These are phyloP conservation scores for Hephaestus fuliginosus DNA, from an alignment of 2,797 vertebrate species.

Conservation along the genomic window DNA sequence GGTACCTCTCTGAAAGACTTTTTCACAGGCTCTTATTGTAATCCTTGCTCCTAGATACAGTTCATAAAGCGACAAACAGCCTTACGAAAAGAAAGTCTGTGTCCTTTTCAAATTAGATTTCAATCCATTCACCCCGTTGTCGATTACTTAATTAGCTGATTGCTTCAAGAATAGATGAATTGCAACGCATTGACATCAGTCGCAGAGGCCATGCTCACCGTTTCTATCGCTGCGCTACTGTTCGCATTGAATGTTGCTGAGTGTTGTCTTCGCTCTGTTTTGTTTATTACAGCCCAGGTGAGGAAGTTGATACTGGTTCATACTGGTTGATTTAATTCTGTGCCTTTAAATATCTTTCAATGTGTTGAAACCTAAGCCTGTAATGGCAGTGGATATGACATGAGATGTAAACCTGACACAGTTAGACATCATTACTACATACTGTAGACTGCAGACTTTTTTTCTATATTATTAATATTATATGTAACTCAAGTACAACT, in stretches of 20 bases:
- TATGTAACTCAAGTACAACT: not conserved
- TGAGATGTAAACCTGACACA: too few relatives aligned
- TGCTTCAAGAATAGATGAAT: conserved; percentile 39
- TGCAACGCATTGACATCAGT: conserved; percentile 3
- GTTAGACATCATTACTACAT: not conserved
- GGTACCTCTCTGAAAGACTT: conserved; percentile 67
- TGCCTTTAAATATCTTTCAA: too few relatives aligned
- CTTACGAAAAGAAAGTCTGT: conserved; percentile 10
- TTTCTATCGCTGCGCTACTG: not conserved
- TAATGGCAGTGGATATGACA: too few relatives aligned
- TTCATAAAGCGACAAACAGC: conserved; percentile 61
- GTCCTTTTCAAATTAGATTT: conserved; percentile 54
- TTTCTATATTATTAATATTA: not conserved
- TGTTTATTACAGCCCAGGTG: conserved; percentile 7
- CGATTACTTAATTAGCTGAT: conserved; percentile 49
- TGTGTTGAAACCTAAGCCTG: too few relatives aligned
- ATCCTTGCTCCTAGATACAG: conserved; percentile 54
- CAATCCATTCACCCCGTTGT: conserved; percentile 43
- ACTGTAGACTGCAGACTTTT: not conserved
- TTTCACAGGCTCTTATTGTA: conserved; percentile 54
- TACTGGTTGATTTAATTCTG: not conserved
- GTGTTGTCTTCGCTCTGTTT: conserved; percentile 18
- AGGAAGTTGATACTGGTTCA: conserved; percentile 12
- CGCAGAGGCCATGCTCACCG: conserved; percentile 10
- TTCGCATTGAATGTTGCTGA: conserved; percentile 16